Evolutionary conservation across 2,888 invertebrate species (phyloP).

Genomic region (Peribatodes rhomboidaria): DNA sequence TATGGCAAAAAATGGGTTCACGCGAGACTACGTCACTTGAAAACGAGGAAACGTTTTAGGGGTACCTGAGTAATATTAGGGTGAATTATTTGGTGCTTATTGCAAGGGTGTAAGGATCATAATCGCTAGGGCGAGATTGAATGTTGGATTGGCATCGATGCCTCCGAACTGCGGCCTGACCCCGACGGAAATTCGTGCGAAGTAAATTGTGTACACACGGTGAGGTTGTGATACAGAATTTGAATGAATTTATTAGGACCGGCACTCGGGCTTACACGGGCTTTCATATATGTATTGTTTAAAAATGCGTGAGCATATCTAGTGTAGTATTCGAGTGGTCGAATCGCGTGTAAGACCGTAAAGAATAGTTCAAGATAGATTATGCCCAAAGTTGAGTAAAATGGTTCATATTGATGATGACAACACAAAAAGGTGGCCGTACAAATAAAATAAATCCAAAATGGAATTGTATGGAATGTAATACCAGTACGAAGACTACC

Average conservation of each 20-base stretch:
- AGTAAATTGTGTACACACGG: conserved; percentile 29
- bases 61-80: conserved; percentile 20
- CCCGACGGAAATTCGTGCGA: conserved; percentile 26
- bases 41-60: conserved; percentile 18
- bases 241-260: conserved; percentile 7
- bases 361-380: not conserved
- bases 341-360: not conserved
- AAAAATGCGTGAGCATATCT: too few relatives aligned
- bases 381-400: not conserved
- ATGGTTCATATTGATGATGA: too few relatives aligned
- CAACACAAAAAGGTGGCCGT: too few relatives aligned
- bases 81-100: conserved; percentile 21
- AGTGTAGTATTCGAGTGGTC: not conserved
- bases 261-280: not conserved
- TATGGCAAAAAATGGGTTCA: conserved; percentile 22
- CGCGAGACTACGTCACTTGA: conserved; percentile 19
- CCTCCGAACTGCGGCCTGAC: conserved; percentile 24
- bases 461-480: too few relatives aligned
- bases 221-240: conserved; percentile 3
- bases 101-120: conserved; percentile 12
- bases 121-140: conserved; percentile 23
- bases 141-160: conserved; percentile 31
- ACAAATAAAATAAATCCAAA: too few relatives aligned
- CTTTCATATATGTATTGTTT: not conserved
- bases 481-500: too few relatives aligned